Conservation (phyloP, 2,113 vertebrate species). For the rat (Rattus norvegicus) region GRCr8 NC_086036.1:52823501-52824000, state of each 20-base stretch:
- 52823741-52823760: not conserved
- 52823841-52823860: constrained; percentile 72
- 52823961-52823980: constrained; percentile 92
- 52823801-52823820: not conserved
- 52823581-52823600: not conserved
- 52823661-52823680: not conserved
- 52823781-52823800: not conserved
- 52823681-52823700: not conserved
- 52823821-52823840: constrained; percentile 41
- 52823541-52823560: not conserved
- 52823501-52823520: not conserved
- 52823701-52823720: not conserved
- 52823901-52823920: constrained; percentile 88
- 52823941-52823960: constrained; percentile 92
- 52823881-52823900: constrained; percentile 84
- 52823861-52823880: constrained; percentile 85
- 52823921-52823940: constrained; percentile 91
- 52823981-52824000: constrained; percentile 87
- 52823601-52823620: not conserved
- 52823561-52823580: not conserved
- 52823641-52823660: constrained; percentile 7
- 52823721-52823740: not conserved
- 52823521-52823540: not conserved
- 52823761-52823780: not conserved
- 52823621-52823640: not conserved